Base-by-base conservation (phyloP, 2,797 vertebrate species). In the Huso huso region DNA sequence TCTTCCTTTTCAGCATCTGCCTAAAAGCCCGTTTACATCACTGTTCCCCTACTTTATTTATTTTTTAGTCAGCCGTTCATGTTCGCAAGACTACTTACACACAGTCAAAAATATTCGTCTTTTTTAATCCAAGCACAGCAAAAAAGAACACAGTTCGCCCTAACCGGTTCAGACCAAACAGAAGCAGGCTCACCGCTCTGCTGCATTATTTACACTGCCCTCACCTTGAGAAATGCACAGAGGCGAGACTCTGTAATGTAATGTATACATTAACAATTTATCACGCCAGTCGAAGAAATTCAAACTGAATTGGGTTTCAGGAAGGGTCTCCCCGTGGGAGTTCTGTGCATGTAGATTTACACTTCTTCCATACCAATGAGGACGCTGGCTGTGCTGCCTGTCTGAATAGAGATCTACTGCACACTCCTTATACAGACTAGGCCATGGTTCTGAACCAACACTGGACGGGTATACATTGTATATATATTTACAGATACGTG, bases 191-290 rank as follows among this genome's bases (percentile, higher is more conserved):
- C 7, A 3, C 7, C 12, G n/a, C 51, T 12, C 51, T 18, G 23
- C 50, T 48, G 66, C 50, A 7, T 68, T 64, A 72, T 69, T 72
- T 69, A 61, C 55, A 18, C 37, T 23, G 66, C 73, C 51, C 74
- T 68, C 18, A 12, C 73, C 74, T 70, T 66, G 8, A 58, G 65
- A 69, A n/a, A 48, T 10, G 9, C 6, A 48, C 65, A 67, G 71
- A 18, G 5, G 1, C 3, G 48, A n/a, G 52, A 37, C 37, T 8
- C 7, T 13, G 8, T 59, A 63, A 57, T 48, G 60, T 11, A 13
- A 67, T 55, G 62, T 15, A 23, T 61, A 49, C 59, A 65, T 67
- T 15, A 49, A 62, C 61, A 57, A 71, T 71, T 58, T 51, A 73
- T 73, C 66, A 73, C 67, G 12, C 53, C 66, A 52, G 65, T 68